phyloP scores from a whole-genome alignment of 2,113 vertebrate species.

The Tylochromis polylepis region DNA sequence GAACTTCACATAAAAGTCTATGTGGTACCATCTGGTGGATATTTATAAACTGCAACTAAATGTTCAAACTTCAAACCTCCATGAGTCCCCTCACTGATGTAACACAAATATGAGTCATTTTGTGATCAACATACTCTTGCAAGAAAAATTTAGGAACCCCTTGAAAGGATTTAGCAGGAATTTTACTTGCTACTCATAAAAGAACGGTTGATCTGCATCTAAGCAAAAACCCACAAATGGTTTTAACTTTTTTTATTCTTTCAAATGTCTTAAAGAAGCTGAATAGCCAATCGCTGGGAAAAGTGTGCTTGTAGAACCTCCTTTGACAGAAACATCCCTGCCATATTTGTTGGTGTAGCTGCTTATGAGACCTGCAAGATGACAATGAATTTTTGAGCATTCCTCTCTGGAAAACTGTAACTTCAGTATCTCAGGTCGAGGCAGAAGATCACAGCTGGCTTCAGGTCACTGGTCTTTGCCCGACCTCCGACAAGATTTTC shows the following conservation, averaged over 20 bases:
- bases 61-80: background rate
- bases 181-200: background rate
- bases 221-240: background rate
- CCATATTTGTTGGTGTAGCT: background rate
- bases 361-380: background rate
- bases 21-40: constrained; percentile 29
- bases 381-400: background rate
- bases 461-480: background rate
- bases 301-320: background rate
- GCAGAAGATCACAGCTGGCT: background rate
- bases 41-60: background rate
- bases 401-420: background rate
- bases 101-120: background rate
- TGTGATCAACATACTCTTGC: background rate
- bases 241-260: background rate
- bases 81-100: background rate
- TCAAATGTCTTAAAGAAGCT: background rate
- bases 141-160: background rate
- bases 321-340: background rate
- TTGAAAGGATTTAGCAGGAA: background rate
- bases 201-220: background rate
- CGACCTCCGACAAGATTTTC: background rate
- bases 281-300: background rate
- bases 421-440: background rate
- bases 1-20: background rate